Conservation (phyloP, 2,113 vertebrate genomes). For the Typhlomys cinereus region DNA sequence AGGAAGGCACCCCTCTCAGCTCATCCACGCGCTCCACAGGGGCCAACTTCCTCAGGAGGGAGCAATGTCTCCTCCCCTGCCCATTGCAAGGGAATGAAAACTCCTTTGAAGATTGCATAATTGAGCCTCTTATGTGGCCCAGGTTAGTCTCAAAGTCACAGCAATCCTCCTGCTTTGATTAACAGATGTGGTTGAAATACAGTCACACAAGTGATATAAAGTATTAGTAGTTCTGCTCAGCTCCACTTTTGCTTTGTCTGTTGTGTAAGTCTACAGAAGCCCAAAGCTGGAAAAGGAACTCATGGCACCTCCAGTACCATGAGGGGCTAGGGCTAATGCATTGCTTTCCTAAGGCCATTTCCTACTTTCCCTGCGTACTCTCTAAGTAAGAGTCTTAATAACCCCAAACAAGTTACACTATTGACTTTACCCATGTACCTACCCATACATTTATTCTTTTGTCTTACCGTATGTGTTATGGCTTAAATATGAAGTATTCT, state of each 20-base stretch:
- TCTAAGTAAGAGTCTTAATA: neutral
- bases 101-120: too few relatives aligned
- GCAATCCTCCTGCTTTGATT: too few relatives aligned
- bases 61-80: too few relatives aligned
- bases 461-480: neutral
- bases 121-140: too few relatives aligned
- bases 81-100: too few relatives aligned
- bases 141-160: too few relatives aligned
- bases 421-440: neutral
- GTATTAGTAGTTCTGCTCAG: neutral
- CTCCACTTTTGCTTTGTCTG: neutral
- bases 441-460: neutral
- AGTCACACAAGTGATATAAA: neutral
- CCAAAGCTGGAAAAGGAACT: neutral
- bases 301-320: too few relatives aligned
- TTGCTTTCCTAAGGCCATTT: neutral
- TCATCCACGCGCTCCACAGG: too few relatives aligned
- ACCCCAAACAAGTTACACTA: neutral
- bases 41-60: too few relatives aligned
- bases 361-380: neutral
- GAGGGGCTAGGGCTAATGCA: too few relatives aligned
- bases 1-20: too few relatives aligned
- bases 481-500: neutral
- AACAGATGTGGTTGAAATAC: neutral
- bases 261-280: neutral